phyloP scores from a whole-genome alignment of 2,797 vertebrate genomes.

The Neosalanx taihuensis region DNA sequence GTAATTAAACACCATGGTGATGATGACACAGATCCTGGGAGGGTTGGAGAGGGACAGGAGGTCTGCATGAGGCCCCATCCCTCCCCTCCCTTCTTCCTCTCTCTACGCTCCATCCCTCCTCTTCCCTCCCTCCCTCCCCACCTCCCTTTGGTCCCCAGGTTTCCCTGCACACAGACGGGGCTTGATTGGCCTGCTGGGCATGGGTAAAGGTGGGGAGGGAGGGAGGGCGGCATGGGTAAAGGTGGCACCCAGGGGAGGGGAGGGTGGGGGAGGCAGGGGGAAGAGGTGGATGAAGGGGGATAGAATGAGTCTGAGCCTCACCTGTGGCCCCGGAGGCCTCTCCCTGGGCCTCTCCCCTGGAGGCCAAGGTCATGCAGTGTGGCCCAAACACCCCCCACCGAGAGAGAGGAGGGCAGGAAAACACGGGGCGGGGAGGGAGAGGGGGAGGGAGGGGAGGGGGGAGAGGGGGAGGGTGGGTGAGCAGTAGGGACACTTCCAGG shows the following conservation, averaged over 20 bases:
- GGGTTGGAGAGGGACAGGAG: conserved; percentile 82
- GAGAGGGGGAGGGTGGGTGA: conserved; percentile 17
- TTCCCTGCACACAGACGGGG: conserved; percentile 76
- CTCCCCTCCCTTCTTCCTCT: conserved; percentile 31
- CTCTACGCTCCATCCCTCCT: too few species aligned
- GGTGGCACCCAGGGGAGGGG: conserved; percentile 66
- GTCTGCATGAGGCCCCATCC: conserved; percentile 65
- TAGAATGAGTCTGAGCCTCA: conserved; percentile 81
- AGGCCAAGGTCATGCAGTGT: conserved; percentile 78
- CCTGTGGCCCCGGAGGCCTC: conserved; percentile 85
- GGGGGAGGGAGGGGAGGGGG: conserved; percentile 49
- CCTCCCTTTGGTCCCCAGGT: conserved; percentile 69
- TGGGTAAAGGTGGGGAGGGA: conserved; percentile 44
- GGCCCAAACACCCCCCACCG: conserved; percentile 76
- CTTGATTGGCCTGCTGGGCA: conserved; percentile 94
- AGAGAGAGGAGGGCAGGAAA: conserved; percentile 65
- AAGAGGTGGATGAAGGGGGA: conserved; percentile 60
- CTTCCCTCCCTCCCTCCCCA: conserved; percentile 39
- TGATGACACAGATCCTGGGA: conserved; percentile 83
- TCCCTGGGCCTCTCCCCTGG: conserved; percentile 81
- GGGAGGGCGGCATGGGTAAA: conserved; percentile 53
- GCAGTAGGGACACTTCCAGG: conserved; percentile 73
- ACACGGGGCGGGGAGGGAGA: conserved; percentile 53
- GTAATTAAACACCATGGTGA: conserved; percentile 89
- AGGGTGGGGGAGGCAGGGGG: conserved; percentile 52